Base-by-base conservation (phyloP, 1,140 invertebrate genomes). In the Dendrolimus kikuchii region DNA sequence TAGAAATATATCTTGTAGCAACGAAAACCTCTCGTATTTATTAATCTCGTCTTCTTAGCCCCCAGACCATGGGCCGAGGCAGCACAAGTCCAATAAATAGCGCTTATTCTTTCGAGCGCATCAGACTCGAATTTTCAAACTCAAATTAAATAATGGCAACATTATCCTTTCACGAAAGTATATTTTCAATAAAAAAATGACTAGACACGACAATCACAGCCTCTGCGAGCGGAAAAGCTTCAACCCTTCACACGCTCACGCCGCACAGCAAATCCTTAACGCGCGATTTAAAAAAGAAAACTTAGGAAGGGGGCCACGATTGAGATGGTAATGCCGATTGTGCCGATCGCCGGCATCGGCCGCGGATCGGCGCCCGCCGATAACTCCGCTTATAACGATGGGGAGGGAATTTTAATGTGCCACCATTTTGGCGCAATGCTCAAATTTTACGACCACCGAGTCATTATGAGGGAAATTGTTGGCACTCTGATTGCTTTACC, bases 401-500 rank as follows among this genome's bases (percentile, higher is more conserved):
- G 80, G 76, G 80, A 78, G 81, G 75, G 81, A 86, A 85, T 86
- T 86, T 86, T 86, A 86, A 86, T 83, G 82, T 81, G 68, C 77
- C 78, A 78, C 82, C 82, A 86, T 86, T 86, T 84, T 84, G 81
- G 81, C 81, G 81, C 82, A 82, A 82, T 81, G 81, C 81, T 84
- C 81, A 84, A 86, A 86, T 86, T 86, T 86, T 86, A 86, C 77
- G 82, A 83, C 72, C 79, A 59, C 70, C 57, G 59, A 81, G 81
- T 86, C 81, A 84, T 86, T 84, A 86, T 86, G 82, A 86, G 74
- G 79, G 82, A 84, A 86, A 86, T 86, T 84, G 82, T 86, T 81
- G 81, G 82, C 81, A 74, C 78, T 81, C 81, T 86, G 83, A 86
- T 84, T 86, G 81, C 83, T 80, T 80, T 77, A 68, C 72, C 79